Base-by-base conservation (phyloP, 2,113 vertebrate species). In the Paramormyrops kingsleyae region DNA sequence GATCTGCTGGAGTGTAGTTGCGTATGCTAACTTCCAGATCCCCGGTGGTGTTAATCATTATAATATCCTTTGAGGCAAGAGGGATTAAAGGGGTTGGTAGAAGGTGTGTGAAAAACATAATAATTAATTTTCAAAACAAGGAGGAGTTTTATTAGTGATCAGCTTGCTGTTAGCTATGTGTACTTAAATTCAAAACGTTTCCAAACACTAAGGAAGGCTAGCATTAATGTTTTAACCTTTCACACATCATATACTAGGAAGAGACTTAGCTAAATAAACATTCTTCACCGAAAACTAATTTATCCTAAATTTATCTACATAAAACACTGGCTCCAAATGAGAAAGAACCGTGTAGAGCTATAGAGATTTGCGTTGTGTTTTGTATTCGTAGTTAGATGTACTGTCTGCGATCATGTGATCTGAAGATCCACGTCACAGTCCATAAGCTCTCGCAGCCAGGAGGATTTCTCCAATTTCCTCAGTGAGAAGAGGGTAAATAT, bases 401-500 rank as follows among this genome's bases (percentile, higher is more conserved):
- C 74, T 80, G 74, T 19, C 74, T 39, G 74, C 15, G 35, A 19
- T 42, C 74, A 80, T 80, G 74, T 80, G 74, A 80, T 80, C 10
- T 31, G 62, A 31, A 70, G 74, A 19, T 7, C 35, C 74, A 35
- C 74, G 15, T 80, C 74, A 42, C 74, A 35, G 35, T 35, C 5
- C 74, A 42, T 21, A 39, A 42, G 31, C 74, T 80, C 62, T 13
- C 3, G n/a, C 83, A n/a, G 13, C 46, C 83, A 85, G 7, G 24
- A 83, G 39, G 42, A 83, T 86, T 53, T 87, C 49, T 31, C n/a
- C 47, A 50, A 87, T 53, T 53, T 87, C 85, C 50, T 53, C 83
- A 46, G 15, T 87, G 31, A 87, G 27, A 49, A 53, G 50, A 53
- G 50, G 50, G 85, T 53, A 87, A 87, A 87, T 87, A 87, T 87